phyloP scores from a whole-genome alignment of 2,888 invertebrate genomes.

The Thysanoteuthis rhombus region DNA sequence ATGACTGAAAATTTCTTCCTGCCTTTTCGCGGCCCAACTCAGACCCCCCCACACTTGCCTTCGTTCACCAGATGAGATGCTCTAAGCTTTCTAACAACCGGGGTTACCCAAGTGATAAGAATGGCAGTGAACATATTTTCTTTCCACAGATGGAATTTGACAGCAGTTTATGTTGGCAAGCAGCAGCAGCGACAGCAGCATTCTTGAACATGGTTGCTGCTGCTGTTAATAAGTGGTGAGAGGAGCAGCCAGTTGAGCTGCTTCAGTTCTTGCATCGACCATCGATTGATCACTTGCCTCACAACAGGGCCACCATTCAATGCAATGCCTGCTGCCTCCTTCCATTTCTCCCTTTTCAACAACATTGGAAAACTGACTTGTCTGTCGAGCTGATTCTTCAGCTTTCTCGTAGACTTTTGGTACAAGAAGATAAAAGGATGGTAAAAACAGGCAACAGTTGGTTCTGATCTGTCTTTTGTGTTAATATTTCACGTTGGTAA shows the following conservation, averaged over 20 bases:
- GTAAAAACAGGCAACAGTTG: not conserved
- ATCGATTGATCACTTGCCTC: not conserved
- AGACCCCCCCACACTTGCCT: too few relatives aligned
- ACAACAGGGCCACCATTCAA: not conserved
- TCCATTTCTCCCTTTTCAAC: not conserved
- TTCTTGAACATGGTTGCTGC: not conserved
- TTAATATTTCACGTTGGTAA: not conserved
- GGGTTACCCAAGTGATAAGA: not conserved
- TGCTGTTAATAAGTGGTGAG: not conserved
- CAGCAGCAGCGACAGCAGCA: not conserved
- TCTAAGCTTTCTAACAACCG: too few relatives aligned
- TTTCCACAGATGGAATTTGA: not conserved
- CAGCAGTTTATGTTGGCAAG: not conserved
- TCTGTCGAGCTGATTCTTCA: not conserved
- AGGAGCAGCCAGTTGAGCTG: not conserved
- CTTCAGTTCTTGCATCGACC: not conserved
- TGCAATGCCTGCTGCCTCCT: not conserved
- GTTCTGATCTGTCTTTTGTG: not conserved
- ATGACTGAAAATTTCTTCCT: too few relatives aligned
- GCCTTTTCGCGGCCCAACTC: too few relatives aligned
- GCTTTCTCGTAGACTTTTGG: not conserved
- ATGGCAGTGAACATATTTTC: not conserved
- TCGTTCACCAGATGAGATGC: too few relatives aligned
- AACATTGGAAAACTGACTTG: not conserved
- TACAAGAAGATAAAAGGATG: not conserved